phyloP scores from a whole-genome alignment of 2,113 vertebrate species.

The Gymnocephalus cernua region DNA sequence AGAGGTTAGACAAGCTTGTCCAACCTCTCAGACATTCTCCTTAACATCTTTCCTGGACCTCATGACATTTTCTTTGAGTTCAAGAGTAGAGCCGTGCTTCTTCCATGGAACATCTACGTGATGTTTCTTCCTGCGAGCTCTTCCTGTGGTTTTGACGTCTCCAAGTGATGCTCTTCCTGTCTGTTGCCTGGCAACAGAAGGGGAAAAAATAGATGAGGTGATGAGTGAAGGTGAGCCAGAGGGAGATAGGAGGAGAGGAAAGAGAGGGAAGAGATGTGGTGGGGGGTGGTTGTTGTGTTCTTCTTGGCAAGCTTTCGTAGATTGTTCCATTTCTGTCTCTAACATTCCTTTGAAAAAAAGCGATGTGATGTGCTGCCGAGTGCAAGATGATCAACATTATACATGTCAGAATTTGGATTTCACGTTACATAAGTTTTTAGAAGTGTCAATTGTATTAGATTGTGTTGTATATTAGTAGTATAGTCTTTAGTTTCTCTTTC shows the following conservation, averaged over 20 bases:
- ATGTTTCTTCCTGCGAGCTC: constrained; percentile 70
- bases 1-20: neutral
- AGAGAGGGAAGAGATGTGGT: constrained; percentile 34
- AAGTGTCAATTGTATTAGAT: neutral
- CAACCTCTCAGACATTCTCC: neutral
- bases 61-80: neutral
- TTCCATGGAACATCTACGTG: constrained; percentile 34
- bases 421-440: neutral
- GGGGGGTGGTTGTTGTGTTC: constrained; percentile 58
- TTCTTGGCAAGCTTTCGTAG: constrained; percentile 40
- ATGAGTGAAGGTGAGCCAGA: constrained; percentile 76
- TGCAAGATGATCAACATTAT: neutral
- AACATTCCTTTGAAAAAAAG: constrained; percentile 19
- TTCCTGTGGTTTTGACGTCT: constrained; percentile 72
- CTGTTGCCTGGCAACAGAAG: constrained; percentile 73
- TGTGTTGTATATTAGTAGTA: neutral
- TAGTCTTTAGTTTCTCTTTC: neutral
- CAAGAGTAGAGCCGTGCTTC: neutral
- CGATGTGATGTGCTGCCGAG: neutral
- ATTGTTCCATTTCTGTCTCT: constrained; percentile 43
- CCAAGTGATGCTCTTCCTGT: constrained; percentile 79
- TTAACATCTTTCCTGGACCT: neutral
- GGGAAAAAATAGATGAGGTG: constrained; percentile 73
- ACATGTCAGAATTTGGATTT: neutral
- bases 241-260: constrained; percentile 60